Evolutionary conservation across 2,888 invertebrate genomes (phyloP).

Genomic region (Mesorhabditis belari): DNA sequence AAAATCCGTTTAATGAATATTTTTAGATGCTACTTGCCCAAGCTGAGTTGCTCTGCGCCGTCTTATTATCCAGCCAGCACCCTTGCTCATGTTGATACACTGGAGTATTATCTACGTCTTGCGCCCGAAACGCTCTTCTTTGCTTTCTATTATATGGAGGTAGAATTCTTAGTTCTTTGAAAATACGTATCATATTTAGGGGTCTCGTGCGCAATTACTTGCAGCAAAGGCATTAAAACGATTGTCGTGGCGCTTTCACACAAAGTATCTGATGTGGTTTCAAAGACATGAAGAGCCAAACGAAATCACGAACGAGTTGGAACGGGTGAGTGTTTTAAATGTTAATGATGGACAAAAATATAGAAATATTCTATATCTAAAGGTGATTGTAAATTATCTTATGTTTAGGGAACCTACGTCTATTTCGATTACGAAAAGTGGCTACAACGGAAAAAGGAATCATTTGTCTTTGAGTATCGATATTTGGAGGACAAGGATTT

Average conservation of each 20-base stretch:
- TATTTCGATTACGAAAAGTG: neutral
- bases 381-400: neutral
- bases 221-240: neutral
- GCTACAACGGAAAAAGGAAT: constrained; percentile 95
- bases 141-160: neutral
- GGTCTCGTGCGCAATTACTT: neutral
- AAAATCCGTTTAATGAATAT: no score
- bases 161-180: neutral
- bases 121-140: neutral
- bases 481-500: constrained; percentile 99
- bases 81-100: no score
- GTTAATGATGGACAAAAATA: no score
- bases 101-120: neutral
- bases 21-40: no score
- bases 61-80: no score
- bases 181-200: neutral
- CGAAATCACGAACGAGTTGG: neutral
- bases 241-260: neutral
- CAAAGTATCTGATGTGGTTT: neutral
- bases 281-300: neutral
- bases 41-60: no score
- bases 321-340: neutral
- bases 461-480: constrained; percentile 99
- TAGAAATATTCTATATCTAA: neutral
- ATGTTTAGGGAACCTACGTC: neutral